Base-by-base conservation (phyloP, 2,113 vertebrate genomes). In the Lepisosteus oculatus region DNA sequence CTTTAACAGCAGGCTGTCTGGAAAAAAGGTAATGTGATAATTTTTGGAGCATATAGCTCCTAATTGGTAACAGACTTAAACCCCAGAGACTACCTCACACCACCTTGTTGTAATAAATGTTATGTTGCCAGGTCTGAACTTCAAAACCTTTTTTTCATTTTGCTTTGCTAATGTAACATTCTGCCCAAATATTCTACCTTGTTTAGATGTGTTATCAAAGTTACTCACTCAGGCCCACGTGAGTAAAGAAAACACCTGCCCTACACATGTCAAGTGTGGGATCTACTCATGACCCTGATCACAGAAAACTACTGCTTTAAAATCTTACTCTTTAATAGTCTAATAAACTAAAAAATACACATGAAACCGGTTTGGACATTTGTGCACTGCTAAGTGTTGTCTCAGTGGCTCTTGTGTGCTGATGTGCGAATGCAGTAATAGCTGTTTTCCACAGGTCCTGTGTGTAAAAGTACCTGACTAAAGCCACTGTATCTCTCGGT, bases 1-100 rank as follows among this genome's bases (percentile, higher is more conserved):
- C 29, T 65, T 65, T 65, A 65, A 65, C 62, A 65, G 62, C 62
- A 65, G 29, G 62, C 62, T 12, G 62, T 65, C 62, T 65, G 62
- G 62, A 42, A 15, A 42, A 65, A 65, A 65, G 62, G 62, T 65
- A 65, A 64, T 64, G 62, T 43, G 62, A 65, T 65, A 65, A 65
- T 65, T 65, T 65, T 15, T 65, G 42, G 62, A 65, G 62, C 62
- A 65, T 65, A 65, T 65, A 42, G 62, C 62, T 65, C 62, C 17
- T 65, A 65, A 65, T 65, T 65, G 62, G 3, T 65, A 42, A 9
- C 62, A 65, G 62, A 65, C 29, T 42, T 65, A 65, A 65, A 65
- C 62, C 62, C 29, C n/a, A 7, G 62, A 29, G 42, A 65, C 3
- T 65, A 12, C 42, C 42, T 29, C 29, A 17, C 42, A 65, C 62